Conservation (phyloP, 2,888 invertebrate species). For the Noctua janthina region DNA sequence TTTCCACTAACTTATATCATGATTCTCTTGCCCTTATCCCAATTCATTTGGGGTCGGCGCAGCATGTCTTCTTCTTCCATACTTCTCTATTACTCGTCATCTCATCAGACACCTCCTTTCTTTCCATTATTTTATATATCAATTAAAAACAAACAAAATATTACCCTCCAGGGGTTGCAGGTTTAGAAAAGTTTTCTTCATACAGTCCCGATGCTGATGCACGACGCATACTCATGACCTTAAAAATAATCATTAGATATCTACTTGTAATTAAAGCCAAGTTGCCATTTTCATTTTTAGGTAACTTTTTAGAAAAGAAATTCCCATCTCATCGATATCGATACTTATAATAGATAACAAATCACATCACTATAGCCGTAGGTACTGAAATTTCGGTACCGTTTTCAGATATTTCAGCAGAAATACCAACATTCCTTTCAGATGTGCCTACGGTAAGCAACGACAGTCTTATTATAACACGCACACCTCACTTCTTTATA, state of each 20-base stretch:
- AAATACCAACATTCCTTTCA: constrained; percentile 5
- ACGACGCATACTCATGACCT: constrained; percentile 7
- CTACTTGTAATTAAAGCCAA: neutral
- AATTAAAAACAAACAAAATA: neutral
- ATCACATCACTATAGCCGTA: constrained; percentile 21
- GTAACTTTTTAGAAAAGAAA: neutral
- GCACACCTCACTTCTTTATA: neutral
- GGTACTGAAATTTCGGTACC: constrained; percentile 13
- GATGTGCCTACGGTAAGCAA: neutral
- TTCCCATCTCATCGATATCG: constrained; percentile 32
- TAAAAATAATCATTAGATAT: neutral
- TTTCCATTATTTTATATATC: neutral
- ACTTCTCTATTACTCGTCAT: no score
- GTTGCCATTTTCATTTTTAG: neutral
- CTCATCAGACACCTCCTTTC: no score
- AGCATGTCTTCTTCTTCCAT: no score
- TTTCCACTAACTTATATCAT: neutral
- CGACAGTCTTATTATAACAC: neutral
- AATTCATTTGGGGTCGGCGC: no score
- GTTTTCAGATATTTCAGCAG: constrained; percentile 23
- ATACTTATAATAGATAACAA: constrained; percentile 13
- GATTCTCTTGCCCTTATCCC: no score
- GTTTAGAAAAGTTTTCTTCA: neutral
- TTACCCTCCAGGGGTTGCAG: constrained; percentile 11
- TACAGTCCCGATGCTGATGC: neutral